These are phyloP conservation scores for Eptesicus fuscus DNA, from an alignment of 2,113 vertebrate genomes.

Conservation along the genomic window DNA sequence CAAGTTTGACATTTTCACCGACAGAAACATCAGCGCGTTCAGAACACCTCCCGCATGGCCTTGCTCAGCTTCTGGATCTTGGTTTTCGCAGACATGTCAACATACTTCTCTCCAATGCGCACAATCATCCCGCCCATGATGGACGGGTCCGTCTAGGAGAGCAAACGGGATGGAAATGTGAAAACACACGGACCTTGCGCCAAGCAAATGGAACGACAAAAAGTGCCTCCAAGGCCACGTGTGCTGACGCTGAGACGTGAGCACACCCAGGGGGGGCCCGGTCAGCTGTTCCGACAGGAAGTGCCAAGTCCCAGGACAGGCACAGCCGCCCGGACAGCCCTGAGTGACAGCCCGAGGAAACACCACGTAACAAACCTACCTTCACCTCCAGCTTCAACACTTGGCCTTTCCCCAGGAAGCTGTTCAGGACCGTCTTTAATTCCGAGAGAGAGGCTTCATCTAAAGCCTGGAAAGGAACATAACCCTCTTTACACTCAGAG, in stretches of 20 bases:
- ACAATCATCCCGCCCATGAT: slow-evolving; percentile 98
- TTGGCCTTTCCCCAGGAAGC: slow-evolving; percentile 92
- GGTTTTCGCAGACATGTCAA: slow-evolving; percentile 95
- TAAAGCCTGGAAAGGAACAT: slow-evolving; percentile 84
- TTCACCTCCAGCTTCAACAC: slow-evolving; percentile 92
- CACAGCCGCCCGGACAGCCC: background rate
- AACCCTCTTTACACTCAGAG: background rate
- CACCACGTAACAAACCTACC: slow-evolving; percentile 78
- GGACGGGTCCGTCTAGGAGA: slow-evolving; percentile 86
- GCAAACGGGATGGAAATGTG: background rate
- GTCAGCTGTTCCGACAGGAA: too few species aligned
- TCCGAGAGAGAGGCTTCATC: slow-evolving; percentile 89
- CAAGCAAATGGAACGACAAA: background rate
- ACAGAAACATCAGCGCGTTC: background rate
- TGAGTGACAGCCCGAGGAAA: background rate
- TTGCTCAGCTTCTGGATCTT: slow-evolving; percentile 95
- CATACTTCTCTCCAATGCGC: slow-evolving; percentile 95
- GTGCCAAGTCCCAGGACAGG: background rate
- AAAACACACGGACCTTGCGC: background rate
- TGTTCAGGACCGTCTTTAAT: slow-evolving; percentile 88
- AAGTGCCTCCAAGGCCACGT: background rate
- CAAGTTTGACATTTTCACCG: background rate
- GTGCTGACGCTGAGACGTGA: too few species aligned
- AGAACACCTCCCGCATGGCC: slow-evolving; percentile 86
- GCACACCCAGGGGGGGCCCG: background rate